A percentile compares a stretch with the other conserved stretches of the same genome.
Conservation (phyloP, 1,140 invertebrate genomes). For the Notospermus geniculatus region DNA sequence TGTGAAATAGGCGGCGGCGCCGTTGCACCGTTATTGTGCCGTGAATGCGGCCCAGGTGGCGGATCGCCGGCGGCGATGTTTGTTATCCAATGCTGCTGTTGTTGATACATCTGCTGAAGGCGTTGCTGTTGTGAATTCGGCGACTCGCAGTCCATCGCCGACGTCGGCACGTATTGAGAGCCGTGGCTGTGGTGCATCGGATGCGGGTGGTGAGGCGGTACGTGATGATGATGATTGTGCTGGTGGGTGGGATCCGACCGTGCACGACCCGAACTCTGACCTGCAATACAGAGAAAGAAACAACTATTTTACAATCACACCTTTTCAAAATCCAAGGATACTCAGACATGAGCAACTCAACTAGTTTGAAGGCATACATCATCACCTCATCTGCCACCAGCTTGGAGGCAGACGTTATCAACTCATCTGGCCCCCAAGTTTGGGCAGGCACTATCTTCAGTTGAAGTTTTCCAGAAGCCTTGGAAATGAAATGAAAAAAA, state of each 20-base stretch:
- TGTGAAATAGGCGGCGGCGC: no score
- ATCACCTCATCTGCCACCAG: no score
- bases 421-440: no score
- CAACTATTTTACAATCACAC: no score
- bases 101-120: constrained; percentile 8
- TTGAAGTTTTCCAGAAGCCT: no score
- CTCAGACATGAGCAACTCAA: no score
- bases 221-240: constrained; percentile 44
- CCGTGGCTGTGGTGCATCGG: constrained; percentile 32
- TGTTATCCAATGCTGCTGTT: constrained; percentile 7
- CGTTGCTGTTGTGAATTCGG: constrained; percentile 7
- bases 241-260: constrained; percentile 59
- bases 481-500: no score
- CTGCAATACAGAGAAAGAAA: constrained; percentile 1
- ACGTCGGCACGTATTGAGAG: constrained; percentile 28
- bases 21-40: no score
- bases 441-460: no score
- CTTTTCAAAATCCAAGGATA: no score
- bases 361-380: no score
- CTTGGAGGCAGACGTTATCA: no score
- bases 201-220: constrained; percentile 45
- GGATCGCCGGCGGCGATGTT: background rate
- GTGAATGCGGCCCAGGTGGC: background rate
- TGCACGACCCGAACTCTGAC: constrained; percentile 46
- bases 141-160: constrained; percentile 57